Evolutionary conservation across 2,113 vertebrate genomes (phyloP).

Genomic region (Dascyllus trimaculatus): DNA sequence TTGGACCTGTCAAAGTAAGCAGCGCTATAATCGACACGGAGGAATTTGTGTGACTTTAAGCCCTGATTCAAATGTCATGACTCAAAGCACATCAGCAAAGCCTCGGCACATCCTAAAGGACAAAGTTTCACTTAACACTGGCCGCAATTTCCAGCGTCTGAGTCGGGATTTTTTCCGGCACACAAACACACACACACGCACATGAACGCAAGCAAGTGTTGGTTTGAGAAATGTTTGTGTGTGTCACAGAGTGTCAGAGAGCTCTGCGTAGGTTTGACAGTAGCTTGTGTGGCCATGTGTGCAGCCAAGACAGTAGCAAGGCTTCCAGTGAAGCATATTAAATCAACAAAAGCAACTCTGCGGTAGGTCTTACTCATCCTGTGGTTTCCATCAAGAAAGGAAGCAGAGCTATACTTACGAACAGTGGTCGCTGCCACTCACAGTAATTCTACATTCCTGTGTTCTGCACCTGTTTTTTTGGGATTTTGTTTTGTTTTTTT

Average conservation of each 20-base stretch:
- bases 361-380: slow-evolving; percentile 61
- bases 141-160: not conserved
- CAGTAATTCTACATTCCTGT: slow-evolving; percentile 13
- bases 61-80: slow-evolving; percentile 60
- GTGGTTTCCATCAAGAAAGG: slow-evolving; percentile 33
- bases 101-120: slow-evolving; percentile 25
- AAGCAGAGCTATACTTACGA: slow-evolving; percentile 32
- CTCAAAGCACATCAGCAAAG: slow-evolving; percentile 39
- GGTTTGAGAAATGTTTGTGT: slow-evolving; percentile 21
- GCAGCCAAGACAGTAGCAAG: slow-evolving; percentile 28
- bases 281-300: slow-evolving; percentile 49
- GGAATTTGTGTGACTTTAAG: slow-evolving; percentile 50
- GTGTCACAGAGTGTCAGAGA: slow-evolving; percentile 37
- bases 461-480: not conserved
- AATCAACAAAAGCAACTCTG: slow-evolving; percentile 58
- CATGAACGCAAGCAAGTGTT: slow-evolving; percentile 14
- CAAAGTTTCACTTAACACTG: slow-evolving; percentile 13
- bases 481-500: not conserved
- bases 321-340: slow-evolving; percentile 64
- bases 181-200: not conserved
- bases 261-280: slow-evolving; percentile 41
- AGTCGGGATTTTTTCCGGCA: not conserved
- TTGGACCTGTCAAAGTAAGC: slow-evolving; percentile 29
- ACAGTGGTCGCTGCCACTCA: slow-evolving; percentile 35
- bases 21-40: slow-evolving; percentile 21